phyloP scores from a whole-genome alignment of 2,888 invertebrate species.

The Noctua pronuba region DNA sequence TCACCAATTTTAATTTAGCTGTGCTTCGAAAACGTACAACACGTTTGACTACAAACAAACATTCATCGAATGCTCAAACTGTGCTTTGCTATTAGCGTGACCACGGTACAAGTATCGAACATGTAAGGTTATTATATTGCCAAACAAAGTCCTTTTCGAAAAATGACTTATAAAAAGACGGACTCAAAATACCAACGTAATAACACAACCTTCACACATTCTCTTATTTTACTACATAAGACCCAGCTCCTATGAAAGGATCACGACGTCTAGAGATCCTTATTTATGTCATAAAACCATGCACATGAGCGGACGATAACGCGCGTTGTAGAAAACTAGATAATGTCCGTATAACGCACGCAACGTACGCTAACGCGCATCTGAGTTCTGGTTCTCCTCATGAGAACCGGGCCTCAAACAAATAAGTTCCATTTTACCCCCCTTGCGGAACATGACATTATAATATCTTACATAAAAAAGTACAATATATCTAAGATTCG shows the following conservation, averaged over 20 bases:
- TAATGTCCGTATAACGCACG: slow-evolving; percentile 14
- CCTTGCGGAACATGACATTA: slow-evolving; percentile 58
- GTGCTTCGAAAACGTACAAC: slow-evolving; percentile 43
- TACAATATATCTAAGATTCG: slow-evolving; percentile 69
- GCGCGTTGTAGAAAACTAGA: slow-evolving; percentile 6
- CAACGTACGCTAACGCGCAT: slow-evolving; percentile 2
- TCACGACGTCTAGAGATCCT: slow-evolving; percentile 35
- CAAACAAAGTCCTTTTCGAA: slow-evolving; percentile 24
- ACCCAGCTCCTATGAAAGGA: slow-evolving; percentile 29
- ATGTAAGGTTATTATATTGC: slow-evolving; percentile 18
- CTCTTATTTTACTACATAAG: slow-evolving; percentile 36
- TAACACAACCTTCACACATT: slow-evolving; percentile 55
- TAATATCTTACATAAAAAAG: slow-evolving; percentile 66
- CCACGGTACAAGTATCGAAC: slow-evolving; percentile 26
- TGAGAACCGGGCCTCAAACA: slow-evolving; percentile 45
- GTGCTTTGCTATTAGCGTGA: slow-evolving; percentile 43
- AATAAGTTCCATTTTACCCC: slow-evolving; percentile 54
- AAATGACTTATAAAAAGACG: slow-evolving; percentile 56
- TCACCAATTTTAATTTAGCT: slow-evolving; percentile 37
- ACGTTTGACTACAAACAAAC: slow-evolving; percentile 22
- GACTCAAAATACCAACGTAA: slow-evolving; percentile 58
- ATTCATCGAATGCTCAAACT: slow-evolving; percentile 16
- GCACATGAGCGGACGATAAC: neutral
- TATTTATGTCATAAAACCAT: slow-evolving; percentile 3
- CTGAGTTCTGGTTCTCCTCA: slow-evolving; percentile 22